Evolutionary conservation across 2,888 invertebrate species (phyloP).

Genomic region (Barypeithes pellucidus): DNA sequence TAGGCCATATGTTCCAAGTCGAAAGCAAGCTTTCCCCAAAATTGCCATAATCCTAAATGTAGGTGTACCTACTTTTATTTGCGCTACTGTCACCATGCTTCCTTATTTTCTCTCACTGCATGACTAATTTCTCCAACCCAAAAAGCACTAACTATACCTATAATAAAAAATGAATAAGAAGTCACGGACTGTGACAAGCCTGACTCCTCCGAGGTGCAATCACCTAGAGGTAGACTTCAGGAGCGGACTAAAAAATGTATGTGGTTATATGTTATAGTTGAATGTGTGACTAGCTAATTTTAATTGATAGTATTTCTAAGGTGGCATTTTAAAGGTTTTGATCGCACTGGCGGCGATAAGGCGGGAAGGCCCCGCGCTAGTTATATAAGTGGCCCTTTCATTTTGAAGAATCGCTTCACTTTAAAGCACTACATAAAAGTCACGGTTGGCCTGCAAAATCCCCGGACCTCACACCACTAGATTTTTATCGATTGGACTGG

Average conservation of each 20-base stretch:
- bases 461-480: too few species aligned
- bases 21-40: conserved; percentile 7
- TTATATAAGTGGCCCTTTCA: too few species aligned
- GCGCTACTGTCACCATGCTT: conserved; percentile 39
- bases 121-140: conserved; percentile 52
- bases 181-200: conserved; percentile 50
- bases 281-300: too few species aligned
- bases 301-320: too few species aligned
- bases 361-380: too few species aligned
- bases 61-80: conserved; percentile 44
- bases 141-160: conserved; percentile 47
- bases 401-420: too few species aligned
- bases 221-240: conserved; percentile 40
- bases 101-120: conserved; percentile 44
- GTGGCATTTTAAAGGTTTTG: too few species aligned
- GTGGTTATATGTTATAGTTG: too few species aligned
- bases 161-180: conserved; percentile 48
- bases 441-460: too few species aligned
- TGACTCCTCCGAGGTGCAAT: conserved; percentile 51
- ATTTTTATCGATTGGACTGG: too few species aligned
- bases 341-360: too few species aligned
- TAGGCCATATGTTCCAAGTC: neutral
- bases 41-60: conserved; percentile 13
- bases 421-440: too few species aligned
- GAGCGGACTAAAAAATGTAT: conserved; percentile 29